Evolutionary conservation across 2,888 invertebrate genomes (phyloP), one percentile per base, ranked within the genome.

Genomic region (Villa cingulata): DNA sequence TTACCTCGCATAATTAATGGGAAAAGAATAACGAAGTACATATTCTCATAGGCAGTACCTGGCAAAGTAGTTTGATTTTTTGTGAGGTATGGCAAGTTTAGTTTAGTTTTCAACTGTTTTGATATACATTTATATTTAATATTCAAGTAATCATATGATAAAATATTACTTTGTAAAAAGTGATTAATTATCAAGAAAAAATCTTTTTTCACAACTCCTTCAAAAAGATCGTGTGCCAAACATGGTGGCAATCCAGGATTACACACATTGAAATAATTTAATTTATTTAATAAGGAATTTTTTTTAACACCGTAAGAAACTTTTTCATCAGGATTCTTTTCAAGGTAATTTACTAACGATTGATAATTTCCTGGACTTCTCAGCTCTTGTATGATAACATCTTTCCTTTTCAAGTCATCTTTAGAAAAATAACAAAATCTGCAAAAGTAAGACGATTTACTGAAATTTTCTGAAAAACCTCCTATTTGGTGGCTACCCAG

Each of bases 401-500:
- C 19, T 15, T 19, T 19, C 1, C 19, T 39, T 15, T 19, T 10
- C 1, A 37, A 18, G 9, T 7, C 7, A 1, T 4, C 29, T 9
- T 6, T 32, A 9, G 15, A 17, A 37, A 10, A 37, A 17, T n/a
- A n/a, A 48, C 59, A 60, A 49, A 45, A 58, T 29, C 60, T 44
- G 48, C 60, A 61, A 39, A 58, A 55, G 48, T 56, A 58, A 19
- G 48, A 43, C 15, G 49, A 43, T 9, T 27, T 47, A 46, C 48
- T 50, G 48, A 61, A 60, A 51, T 56, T 61, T 56, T 57, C 56
- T 20, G 23, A 27, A 55, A 56, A 59, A 16, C 59, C 60, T 27
- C 59, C 60, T 23, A 62, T 50, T 50, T 57, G 54, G 45, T 61
- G 59, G 43, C 56, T 51, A n/a, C 56, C 57, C 44, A 58, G 46